Evolutionary conservation across 1,140 invertebrate species (phyloP).

Genomic region (Mesaphorura yosii): DNA sequence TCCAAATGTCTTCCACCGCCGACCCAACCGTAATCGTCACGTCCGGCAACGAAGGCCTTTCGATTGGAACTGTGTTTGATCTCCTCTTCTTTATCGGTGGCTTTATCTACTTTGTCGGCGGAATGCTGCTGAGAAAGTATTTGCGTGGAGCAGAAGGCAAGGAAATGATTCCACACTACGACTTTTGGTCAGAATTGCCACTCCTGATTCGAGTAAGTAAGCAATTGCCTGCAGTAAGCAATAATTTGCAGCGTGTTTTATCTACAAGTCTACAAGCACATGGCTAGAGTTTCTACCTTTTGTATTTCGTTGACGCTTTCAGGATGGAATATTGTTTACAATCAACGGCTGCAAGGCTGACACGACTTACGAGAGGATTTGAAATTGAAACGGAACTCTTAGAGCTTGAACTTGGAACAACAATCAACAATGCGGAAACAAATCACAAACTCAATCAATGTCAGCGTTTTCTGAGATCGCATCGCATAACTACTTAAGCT

Average conservation of each 20-base stretch:
- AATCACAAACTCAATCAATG: no score
- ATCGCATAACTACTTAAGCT: no score
- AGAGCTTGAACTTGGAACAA: no score
- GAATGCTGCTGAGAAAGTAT: slow-evolving; percentile 34
- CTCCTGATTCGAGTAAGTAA: slow-evolving; percentile 34
- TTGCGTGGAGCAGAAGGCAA: slow-evolving; percentile 38
- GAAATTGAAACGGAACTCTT: no score
- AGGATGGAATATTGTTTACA: slow-evolving; percentile 26
- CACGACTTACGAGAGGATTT: slow-evolving; percentile 25
- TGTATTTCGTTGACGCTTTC: slow-evolving; percentile 1
- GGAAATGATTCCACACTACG: slow-evolving; percentile 40
- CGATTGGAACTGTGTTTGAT: slow-evolving; percentile 4
- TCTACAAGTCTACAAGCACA: not conserved
- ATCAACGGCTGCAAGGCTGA: slow-evolving; percentile 24
- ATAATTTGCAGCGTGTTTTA: no score
- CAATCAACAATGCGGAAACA: no score
- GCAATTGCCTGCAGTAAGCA: not conserved
- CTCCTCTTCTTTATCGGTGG: slow-evolving; percentile 17
- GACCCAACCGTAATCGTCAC: no score
- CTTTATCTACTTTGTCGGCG: slow-evolving; percentile 24
- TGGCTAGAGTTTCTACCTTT: not conserved
- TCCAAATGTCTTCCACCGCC: no score
- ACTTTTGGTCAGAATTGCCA: slow-evolving; percentile 38
- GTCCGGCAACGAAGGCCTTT: not conserved
- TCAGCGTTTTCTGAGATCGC: no score